These are phyloP conservation scores for Rutilus rutilus DNA, from an alignment of 2,113 vertebrate species.

Conservation along the genomic window DNA sequence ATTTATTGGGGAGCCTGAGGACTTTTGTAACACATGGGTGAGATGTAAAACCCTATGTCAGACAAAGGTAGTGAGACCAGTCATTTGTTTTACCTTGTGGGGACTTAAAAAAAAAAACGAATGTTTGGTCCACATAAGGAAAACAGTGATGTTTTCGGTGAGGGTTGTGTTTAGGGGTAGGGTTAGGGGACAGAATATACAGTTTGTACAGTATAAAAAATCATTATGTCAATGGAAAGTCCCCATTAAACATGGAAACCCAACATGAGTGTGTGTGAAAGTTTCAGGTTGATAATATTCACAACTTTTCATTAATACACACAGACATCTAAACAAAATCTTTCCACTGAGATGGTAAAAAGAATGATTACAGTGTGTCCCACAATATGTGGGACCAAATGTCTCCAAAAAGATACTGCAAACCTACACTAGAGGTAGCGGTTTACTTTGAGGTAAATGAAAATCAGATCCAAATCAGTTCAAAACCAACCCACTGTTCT, in stretches of 20 bases:
- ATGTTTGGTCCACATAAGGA: too few relatives aligned
- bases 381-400: not conserved
- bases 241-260: too few relatives aligned
- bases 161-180: too few relatives aligned
- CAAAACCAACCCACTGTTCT: slow-evolving; percentile 1
- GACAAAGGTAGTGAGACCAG: too few relatives aligned
- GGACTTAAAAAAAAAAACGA: too few relatives aligned
- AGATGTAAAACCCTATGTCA: not conserved
- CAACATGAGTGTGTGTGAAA: not conserved
- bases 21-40: not conserved
- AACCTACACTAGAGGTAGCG: not conserved
- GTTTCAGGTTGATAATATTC: not conserved
- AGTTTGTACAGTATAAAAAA: too few relatives aligned
- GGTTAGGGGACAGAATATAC: too few relatives aligned
- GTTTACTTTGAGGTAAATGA: slow-evolving; percentile 13
- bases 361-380: not conserved
- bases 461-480: slow-evolving; percentile 12
- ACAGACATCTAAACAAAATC: too few relatives aligned
- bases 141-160: too few relatives aligned
- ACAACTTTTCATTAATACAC: not conserved
- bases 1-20: not conserved
- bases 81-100: too few relatives aligned
- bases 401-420: not conserved
- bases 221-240: too few relatives aligned
- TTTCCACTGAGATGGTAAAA: not conserved